Evolutionary conservation across 2,113 vertebrate genomes (phyloP).

Genomic region (Chionomys nivalis): DNA sequence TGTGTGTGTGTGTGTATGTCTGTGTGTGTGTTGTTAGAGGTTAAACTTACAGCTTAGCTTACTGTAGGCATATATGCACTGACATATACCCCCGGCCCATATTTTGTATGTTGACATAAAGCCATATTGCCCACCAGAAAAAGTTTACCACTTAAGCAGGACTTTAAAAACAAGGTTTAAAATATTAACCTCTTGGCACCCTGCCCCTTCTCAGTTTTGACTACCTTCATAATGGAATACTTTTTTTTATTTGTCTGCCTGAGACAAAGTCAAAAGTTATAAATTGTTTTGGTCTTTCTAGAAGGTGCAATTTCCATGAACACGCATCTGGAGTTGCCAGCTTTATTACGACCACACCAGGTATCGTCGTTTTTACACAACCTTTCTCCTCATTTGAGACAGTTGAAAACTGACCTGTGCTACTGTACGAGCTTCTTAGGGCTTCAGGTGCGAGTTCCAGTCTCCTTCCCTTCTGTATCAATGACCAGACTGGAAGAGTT

Average conservation of each 20-base stretch:
- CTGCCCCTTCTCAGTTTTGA: neutral
- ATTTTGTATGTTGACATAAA: neutral
- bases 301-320: neutral
- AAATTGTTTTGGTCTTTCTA: neutral
- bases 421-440: neutral
- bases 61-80: too few species aligned
- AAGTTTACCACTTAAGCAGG: neutral
- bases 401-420: neutral
- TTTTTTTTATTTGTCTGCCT: too few species aligned
- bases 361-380: neutral
- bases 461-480: neutral
- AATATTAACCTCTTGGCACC: neutral
- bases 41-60: neutral
- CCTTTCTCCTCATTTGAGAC: neutral
- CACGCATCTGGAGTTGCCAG: rapidly evolving
- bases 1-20: neutral
- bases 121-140: neutral
- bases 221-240: too few species aligned
- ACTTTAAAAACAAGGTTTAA: neutral
- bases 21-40: neutral
- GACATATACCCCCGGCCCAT: neutral
- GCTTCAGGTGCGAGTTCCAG: neutral
- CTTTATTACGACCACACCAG: neutral
- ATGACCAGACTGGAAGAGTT: neutral
- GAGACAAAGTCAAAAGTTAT: neutral